Conservation (phyloP, 2,797 vertebrate species). For the Pterois miles region DNA sequence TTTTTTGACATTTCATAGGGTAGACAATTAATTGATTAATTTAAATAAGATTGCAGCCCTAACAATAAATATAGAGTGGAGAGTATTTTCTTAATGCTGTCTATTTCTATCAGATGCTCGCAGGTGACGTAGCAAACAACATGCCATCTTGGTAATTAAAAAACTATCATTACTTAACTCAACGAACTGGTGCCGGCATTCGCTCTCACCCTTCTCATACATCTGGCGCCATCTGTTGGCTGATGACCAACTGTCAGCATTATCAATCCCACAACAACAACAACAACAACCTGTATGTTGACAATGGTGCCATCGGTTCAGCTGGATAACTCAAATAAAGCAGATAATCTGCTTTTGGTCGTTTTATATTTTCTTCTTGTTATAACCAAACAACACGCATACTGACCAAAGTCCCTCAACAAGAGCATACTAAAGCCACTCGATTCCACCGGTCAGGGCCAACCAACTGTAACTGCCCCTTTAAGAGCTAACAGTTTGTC, state of each 20-base stretch:
- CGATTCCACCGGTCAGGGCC: constrained; percentile 17
- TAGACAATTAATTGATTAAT: not conserved
- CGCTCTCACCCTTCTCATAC: constrained; percentile 48
- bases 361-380: not conserved
- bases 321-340: not conserved
- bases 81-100: not conserved
- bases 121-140: constrained; percentile 12
- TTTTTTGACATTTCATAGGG: not conserved
- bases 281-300: too few species aligned
- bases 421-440: constrained; percentile 34
- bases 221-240: constrained; percentile 80
- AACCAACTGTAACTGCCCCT: constrained; percentile 70
- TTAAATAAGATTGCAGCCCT: not conserved
- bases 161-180: constrained; percentile 19
- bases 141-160: constrained; percentile 7
- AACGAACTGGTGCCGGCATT: not conserved
- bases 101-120: not conserved
- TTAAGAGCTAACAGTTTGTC: constrained; percentile 83
- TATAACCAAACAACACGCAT: not conserved
- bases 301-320: not conserved
- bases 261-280: constrained; percentile 7
- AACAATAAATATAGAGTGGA: not conserved
- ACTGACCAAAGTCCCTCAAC: constrained; percentile 26
- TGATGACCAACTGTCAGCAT: constrained; percentile 23
- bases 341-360: not conserved